Evolutionary conservation across 2,797 vertebrate species (phyloP).

Genomic region (Triplophysa yarkandensis): DNA sequence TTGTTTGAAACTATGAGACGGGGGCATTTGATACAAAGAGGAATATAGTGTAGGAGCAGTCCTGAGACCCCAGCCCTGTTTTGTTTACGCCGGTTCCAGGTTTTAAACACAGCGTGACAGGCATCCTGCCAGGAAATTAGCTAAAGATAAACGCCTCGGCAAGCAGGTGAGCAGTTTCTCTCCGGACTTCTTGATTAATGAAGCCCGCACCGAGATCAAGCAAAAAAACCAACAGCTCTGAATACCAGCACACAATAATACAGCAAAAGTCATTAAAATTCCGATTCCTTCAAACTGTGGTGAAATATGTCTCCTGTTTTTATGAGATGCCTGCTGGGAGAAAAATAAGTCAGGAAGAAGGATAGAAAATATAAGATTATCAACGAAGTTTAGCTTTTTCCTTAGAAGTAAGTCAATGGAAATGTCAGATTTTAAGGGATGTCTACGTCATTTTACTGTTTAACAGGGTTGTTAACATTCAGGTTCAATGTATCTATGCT

Average conservation of each 20-base stretch:
- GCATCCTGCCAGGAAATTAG: slow-evolving; percentile 53
- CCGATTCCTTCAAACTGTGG: slow-evolving; percentile 1
- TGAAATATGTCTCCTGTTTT: slow-evolving; percentile 29
- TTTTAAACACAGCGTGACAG: slow-evolving; percentile 47
- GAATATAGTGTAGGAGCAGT: neutral
- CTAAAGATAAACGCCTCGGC: slow-evolving; percentile 53
- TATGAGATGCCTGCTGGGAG: slow-evolving; percentile 16
- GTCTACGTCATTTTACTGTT: neutral
- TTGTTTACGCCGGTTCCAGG: slow-evolving; percentile 54
- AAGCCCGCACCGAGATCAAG: slow-evolving; percentile 27
- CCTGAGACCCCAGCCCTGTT: slow-evolving; percentile 40
- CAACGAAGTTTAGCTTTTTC: slow-evolving; percentile 10
- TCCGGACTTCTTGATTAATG: slow-evolving; percentile 47
- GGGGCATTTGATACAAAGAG: neutral
- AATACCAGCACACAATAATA: slow-evolving; percentile 10
- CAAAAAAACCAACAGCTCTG: slow-evolving; percentile 20
- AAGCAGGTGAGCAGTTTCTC: slow-evolving; percentile 51
- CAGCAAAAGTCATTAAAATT: slow-evolving; percentile 27
- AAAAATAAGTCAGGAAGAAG: neutral
- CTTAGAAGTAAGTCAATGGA: neutral
- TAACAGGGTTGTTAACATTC: neutral
- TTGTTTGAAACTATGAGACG: neutral
- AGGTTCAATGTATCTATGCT: neutral
- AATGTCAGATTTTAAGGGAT: neutral
- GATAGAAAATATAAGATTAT: slow-evolving; percentile 15